A percentile compares a stretch with the other conserved stretches of the same genome.
Conservation (phyloP, 2,888 invertebrate species). For the Trimorus sp. region DNA sequence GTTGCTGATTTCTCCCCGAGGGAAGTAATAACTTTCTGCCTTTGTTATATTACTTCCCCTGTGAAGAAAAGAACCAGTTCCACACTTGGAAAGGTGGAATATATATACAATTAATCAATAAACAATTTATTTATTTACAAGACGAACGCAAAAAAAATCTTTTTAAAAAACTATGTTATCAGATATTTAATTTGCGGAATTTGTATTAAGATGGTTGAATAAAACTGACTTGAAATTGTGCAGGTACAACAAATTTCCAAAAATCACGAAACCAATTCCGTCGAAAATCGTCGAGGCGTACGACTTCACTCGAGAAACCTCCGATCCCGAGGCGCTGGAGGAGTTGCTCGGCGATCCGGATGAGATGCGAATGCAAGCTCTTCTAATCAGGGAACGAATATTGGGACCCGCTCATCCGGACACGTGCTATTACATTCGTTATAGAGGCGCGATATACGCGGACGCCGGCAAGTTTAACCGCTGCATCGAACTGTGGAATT, state of each 20-base stretch:
- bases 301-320: slow-evolving; percentile 92
- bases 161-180: background rate
- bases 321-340: slow-evolving; percentile 89
- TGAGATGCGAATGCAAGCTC: slow-evolving; percentile 97
- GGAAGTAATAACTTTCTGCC: no score
- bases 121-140: no score
- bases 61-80: no score
- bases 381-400: slow-evolving; percentile 95
- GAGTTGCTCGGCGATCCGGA: slow-evolving; percentile 96
- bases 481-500: slow-evolving; percentile 97
- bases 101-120: no score
- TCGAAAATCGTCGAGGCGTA: slow-evolving; percentile 91
- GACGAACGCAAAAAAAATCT: no score
- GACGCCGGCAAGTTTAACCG: slow-evolving; percentile 96
- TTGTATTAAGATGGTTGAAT: no score
- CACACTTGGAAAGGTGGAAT: no score
- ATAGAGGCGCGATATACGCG: slow-evolving; percentile 96
- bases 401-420: slow-evolving; percentile 97
- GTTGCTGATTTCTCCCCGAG: no score
- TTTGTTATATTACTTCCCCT: no score
- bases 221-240: slow-evolving; percentile 31
- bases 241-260: slow-evolving; percentile 85
- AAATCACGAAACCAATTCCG: slow-evolving; percentile 89
- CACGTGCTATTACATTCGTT: slow-evolving; percentile 97
- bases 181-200: no score